These are phyloP conservation scores for Drosophila prostipennis DNA, from an alignment of 2,888 invertebrate genomes.

Conservation along the genomic window DNA sequence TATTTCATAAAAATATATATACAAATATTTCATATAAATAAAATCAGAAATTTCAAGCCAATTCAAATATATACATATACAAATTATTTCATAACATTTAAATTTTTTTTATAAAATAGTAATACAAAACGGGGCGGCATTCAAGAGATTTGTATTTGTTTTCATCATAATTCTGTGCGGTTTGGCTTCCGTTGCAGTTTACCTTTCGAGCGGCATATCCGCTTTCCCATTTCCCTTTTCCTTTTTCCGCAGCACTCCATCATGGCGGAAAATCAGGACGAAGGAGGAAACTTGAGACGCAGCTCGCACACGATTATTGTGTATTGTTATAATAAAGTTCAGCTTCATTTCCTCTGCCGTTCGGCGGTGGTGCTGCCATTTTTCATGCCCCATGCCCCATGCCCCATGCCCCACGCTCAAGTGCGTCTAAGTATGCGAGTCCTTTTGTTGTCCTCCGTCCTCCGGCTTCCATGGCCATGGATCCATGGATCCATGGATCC, in stretches of 20 bases:
- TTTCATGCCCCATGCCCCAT: slow-evolving; percentile 4
- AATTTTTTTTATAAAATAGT: no score
- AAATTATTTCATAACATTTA: no score
- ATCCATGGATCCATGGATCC: slow-evolving; percentile 20
- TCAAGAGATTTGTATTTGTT: slow-evolving; percentile 16
- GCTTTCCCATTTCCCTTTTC: slow-evolving; percentile 55
- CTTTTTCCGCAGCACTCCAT: slow-evolving; percentile 46
- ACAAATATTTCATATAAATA: no score
- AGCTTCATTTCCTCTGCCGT: slow-evolving; percentile 66
- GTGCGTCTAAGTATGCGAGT: slow-evolving; percentile 64
- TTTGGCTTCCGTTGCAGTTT: slow-evolving; percentile 33
- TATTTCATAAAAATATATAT: no score
- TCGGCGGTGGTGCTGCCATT: slow-evolving; percentile 8
- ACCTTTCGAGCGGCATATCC: slow-evolving; percentile 50
- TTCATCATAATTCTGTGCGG: slow-evolving; percentile 37
- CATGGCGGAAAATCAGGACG: slow-evolving; percentile 18
- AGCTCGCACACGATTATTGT: slow-evolving; percentile 52
- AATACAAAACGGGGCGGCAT: neutral
- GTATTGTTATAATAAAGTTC: slow-evolving; percentile 72
- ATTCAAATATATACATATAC: no score
- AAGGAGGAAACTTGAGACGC: slow-evolving; percentile 5
- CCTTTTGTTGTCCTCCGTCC: slow-evolving; percentile 52
- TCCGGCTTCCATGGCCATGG: slow-evolving; percentile 1
- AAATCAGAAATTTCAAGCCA: no score
- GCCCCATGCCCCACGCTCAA: slow-evolving; percentile 48